Evolutionary conservation across 1,140 invertebrate species (phyloP), one percentile per base, ranked within the genome.

Genomic region (Pseudachorutes palmiensis): DNA sequence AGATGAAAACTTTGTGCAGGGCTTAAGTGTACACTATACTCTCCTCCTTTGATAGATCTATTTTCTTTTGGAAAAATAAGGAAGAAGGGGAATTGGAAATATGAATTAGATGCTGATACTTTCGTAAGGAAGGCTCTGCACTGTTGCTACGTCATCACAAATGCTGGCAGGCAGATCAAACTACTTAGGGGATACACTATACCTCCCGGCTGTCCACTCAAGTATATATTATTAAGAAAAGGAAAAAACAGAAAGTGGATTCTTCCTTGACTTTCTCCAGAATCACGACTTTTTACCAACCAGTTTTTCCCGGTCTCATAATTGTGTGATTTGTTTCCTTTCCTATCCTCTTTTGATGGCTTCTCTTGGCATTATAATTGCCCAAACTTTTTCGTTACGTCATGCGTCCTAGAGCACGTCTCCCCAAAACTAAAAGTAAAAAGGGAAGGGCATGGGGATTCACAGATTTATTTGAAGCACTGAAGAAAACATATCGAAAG

Each of bases 131-230:
- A 9, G 61, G 61, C 45, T n/a, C 60, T 55, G 61, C 45, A n/a
- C 60, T 55, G 31, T 36, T 63, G 59, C 66, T 62, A 68, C 60
- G 70, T 71, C 70, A 71, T 71, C 70, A 71, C 48, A 71, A 71
- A 71, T 68, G 57, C 64, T 33, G n/a, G n/a, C n/a, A 33, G 22
- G 26, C 24, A 60, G 58, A 60, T 60, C 58, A 60, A 30, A 60
- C 26, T 60, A 60, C 30, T 28, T 30, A 60, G 58, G 9, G 59
- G 59, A 61, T 30, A 33, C 59, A 31, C 59, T 31, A 61, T 55
- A 55, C 51, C 51, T 55, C 51, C 12, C 51, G 51, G 51, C 51
- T 16, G 51, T 22, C 24, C 51, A 55, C 51, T 55, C 12, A 55
- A 55, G 51, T 55, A 55, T 55, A 55, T 24, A 55, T 55, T 55